Conservation (phyloP, 1,140 invertebrate genomes). For the Platorchestia sp. region DNA sequence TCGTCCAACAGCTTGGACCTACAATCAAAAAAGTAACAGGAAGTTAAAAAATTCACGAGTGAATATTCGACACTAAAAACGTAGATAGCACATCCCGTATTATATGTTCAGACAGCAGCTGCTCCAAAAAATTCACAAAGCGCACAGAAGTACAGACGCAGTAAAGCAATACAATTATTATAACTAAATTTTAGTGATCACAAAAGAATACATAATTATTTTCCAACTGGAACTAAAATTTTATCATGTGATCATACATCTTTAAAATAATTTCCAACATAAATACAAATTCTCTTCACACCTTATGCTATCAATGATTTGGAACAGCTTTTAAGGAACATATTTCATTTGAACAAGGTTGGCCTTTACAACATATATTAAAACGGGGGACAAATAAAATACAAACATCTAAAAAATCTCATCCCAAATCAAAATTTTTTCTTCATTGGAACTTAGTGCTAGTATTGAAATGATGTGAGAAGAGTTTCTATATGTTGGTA, state of each 20-base stretch:
- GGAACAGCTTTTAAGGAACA: too few species aligned
- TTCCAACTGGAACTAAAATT: background rate
- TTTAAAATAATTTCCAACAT: background rate
- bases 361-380: too few species aligned
- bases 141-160: background rate
- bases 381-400: too few species aligned
- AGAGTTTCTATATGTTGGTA: background rate
- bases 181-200: background rate
- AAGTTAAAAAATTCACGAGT: background rate
- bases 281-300: background rate
- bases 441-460: background rate
- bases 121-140: background rate
- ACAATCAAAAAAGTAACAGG: background rate
- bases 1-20: constrained; percentile 45
- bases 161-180: background rate
- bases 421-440: too few species aligned
- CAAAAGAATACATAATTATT: background rate
- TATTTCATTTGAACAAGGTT: too few species aligned
- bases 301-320: background rate
- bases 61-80: background rate
- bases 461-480: background rate
- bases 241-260: background rate
- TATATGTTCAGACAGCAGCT: background rate
- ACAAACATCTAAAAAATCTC: too few species aligned
- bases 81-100: background rate